A percentile compares a stretch with the other conserved stretches of the same genome.
These are phyloP conservation scores for Ophion costatus DNA, from an alignment of 2,888 invertebrate genomes.

Conservation along the genomic window DNA sequence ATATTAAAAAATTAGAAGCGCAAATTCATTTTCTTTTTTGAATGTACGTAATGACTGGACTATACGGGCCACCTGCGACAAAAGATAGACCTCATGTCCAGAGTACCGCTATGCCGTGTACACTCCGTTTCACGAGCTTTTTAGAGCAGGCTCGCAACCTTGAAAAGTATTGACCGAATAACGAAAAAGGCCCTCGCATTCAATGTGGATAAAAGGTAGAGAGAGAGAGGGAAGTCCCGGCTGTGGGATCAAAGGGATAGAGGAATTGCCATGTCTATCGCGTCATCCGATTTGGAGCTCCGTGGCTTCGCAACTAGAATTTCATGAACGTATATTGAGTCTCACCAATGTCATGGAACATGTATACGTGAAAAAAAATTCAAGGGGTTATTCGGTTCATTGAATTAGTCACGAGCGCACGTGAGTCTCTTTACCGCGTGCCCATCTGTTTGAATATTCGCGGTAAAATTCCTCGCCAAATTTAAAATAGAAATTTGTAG, in stretches of 20 bases:
- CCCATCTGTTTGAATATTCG: background rate
- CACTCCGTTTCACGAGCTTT: slow-evolving; percentile 38
- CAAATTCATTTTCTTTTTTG: too few species aligned
- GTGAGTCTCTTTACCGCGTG: background rate
- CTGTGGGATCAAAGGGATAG: slow-evolving; percentile 65
- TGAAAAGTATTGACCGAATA: slow-evolving; percentile 75
- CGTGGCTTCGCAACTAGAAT: slow-evolving; percentile 15
- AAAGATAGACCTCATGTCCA: slow-evolving; percentile 72
- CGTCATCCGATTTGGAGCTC: slow-evolving; percentile 1
- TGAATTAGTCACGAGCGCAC: slow-evolving; percentile 7
- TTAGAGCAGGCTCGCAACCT: slow-evolving; percentile 53
- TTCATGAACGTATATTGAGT: slow-evolving; percentile 5
- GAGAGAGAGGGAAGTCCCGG: background rate
- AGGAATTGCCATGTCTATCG: slow-evolving; percentile 12
- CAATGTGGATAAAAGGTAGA: background rate
- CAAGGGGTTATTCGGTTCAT: slow-evolving; percentile 8
- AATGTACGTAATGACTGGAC: too few species aligned
- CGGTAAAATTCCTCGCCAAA: background rate
- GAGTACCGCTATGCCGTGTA: slow-evolving; percentile 64
- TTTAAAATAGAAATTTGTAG: background rate
- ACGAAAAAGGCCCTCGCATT: slow-evolving; percentile 39
- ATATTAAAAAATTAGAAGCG: too few species aligned
- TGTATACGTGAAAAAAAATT: background rate
- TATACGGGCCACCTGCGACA: slow-evolving; percentile 72
- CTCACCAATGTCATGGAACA: background rate